Conservation (phyloP, 2,797 vertebrate species). For the Poeciliopsis turneri region DNA sequence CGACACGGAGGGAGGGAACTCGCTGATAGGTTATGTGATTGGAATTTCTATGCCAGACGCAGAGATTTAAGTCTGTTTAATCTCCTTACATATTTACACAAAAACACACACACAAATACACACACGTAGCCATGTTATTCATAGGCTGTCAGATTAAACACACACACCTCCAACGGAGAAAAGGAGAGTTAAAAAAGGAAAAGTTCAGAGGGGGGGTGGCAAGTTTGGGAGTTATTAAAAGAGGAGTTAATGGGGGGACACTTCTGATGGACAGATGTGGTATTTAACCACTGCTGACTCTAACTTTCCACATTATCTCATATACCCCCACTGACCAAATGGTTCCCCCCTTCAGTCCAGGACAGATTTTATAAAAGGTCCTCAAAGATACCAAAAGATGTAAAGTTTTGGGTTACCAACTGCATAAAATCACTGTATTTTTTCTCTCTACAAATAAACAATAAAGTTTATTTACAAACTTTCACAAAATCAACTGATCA, state of each 20-base stretch:
- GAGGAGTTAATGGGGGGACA: constrained; percentile 24
- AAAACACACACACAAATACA: constrained; percentile 75
- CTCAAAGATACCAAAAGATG: constrained; percentile 1
- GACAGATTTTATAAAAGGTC: background rate
- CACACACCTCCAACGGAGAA: constrained; percentile 37
- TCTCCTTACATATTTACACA: constrained; percentile 92
- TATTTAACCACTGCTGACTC: constrained; percentile 34
- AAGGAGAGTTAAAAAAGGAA: constrained; percentile 41
- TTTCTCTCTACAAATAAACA: background rate
- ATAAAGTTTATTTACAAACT: background rate
- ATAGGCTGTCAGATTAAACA: constrained; percentile 35
- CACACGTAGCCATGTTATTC: constrained; percentile 36
- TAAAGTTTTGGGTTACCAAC: constrained; percentile 4
- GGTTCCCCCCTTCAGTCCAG: background rate
- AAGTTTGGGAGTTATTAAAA: constrained; percentile 63
- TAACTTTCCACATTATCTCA: constrained; percentile 43
- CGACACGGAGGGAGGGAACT: constrained; percentile 71
- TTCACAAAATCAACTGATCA: background rate
- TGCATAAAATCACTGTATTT: background rate
- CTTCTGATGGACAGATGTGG: constrained; percentile 58
- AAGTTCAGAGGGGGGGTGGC: background rate
- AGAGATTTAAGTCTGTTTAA: constrained; percentile 96
- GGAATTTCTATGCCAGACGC: constrained; percentile 93
- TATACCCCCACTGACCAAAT: constrained; percentile 25
- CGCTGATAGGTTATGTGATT: constrained; percentile 90